These are phyloP conservation scores for Lamellibrachia luymesi DNA, from an alignment of 1,140 invertebrate species.

Conservation along the genomic window DNA sequence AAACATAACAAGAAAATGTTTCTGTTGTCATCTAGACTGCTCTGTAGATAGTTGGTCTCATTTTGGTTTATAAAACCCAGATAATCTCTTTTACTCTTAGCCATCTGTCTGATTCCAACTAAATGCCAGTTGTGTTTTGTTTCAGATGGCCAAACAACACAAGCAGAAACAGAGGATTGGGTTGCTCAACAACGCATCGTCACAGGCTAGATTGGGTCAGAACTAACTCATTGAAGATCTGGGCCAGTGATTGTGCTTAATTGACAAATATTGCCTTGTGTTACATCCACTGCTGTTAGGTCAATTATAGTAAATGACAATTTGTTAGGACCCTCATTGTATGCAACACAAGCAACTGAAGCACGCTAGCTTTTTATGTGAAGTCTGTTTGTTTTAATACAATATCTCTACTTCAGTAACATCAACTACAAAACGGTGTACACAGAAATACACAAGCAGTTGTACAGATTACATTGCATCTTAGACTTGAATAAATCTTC, in stretches of 20 bases:
- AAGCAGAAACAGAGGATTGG: constrained; percentile 90
- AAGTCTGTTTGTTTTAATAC: not conserved
- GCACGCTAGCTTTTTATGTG: not conserved
- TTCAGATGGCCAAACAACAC: constrained; percentile 87
- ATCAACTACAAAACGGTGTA: not conserved
- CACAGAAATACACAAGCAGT: not conserved
- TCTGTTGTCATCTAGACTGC: too few relatives aligned
- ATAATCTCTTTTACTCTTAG: not conserved
- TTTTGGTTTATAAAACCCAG: too few relatives aligned
- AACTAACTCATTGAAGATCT: not conserved
- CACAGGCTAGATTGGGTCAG: not conserved
- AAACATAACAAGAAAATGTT: too few relatives aligned
- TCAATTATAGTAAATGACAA: too few relatives aligned
- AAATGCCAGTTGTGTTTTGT: constrained; percentile 20
- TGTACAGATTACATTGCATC: not conserved
- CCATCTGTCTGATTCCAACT: not conserved
- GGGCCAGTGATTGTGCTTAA: not conserved
- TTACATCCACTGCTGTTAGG: not conserved
- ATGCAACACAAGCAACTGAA: not conserved
- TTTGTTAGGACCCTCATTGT: not conserved
- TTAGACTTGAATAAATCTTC: not conserved
- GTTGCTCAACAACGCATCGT: constrained; percentile 60
- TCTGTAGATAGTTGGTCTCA: too few relatives aligned
- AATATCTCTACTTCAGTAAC: not conserved
- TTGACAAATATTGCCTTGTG: not conserved